Percentiles rank a stretch among this genome's conserved stretches.
These are phyloP conservation scores for Macropus fuliginosus DNA, from an alignment of 2,797 vertebrate genomes.

Conservation along the genomic window DNA sequence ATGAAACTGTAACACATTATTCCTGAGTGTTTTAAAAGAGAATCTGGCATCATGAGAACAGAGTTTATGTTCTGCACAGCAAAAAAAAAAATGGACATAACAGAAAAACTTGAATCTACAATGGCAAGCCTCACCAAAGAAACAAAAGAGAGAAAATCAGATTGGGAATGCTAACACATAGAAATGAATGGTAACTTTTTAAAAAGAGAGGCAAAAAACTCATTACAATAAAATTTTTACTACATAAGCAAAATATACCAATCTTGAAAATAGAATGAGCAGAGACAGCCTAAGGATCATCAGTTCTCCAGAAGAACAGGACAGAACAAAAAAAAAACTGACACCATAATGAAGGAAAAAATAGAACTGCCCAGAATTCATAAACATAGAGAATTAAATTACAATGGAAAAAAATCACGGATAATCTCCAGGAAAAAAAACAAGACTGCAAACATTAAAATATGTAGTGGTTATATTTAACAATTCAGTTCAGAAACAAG, in stretches of 20 bases:
- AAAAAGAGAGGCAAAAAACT: neutral
- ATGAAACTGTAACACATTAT: neutral
- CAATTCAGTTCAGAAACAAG: neutral
- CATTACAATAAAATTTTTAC: neutral
- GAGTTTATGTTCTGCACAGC: neutral
- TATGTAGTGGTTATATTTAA: neutral
- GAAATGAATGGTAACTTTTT: neutral
- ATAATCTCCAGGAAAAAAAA: neutral
- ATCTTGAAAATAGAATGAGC: neutral
- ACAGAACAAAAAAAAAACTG: neutral
- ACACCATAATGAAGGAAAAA: neutral
- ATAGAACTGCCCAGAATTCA: neutral
- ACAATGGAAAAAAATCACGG: neutral
- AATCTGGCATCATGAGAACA: neutral
- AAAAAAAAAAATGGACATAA: neutral
- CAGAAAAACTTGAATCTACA: neutral
- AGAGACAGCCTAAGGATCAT: neutral
- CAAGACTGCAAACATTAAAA: neutral
- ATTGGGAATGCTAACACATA: neutral
- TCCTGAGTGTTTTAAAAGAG: neutral
- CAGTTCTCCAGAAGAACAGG: neutral
- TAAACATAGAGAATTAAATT: neutral
- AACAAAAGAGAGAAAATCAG: neutral
- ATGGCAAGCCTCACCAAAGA: neutral
- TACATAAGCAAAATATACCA: neutral